Evolutionary conservation across 2,797 vertebrate species (phyloP).

Genomic region (Atherinosoma microstoma): DNA sequence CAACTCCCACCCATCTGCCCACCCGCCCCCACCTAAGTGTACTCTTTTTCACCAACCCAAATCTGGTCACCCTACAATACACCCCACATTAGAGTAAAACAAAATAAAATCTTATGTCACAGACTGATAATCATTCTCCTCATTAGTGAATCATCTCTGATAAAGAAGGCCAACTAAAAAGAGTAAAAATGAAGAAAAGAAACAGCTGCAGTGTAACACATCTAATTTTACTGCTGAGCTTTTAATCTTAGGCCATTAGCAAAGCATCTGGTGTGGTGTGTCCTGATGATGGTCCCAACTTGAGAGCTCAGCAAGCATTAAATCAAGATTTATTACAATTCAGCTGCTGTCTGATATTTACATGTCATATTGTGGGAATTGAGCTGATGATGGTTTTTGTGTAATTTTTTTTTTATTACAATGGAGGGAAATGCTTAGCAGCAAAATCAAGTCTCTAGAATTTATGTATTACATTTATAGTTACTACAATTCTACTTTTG

Average conservation of each 20-base stretch:
- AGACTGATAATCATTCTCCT: background rate
- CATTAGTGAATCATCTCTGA: background rate
- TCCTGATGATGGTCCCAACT: constrained; percentile 36
- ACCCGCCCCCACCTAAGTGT: no score
- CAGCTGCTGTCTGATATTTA: constrained; percentile 15
- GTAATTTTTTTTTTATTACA: background rate
- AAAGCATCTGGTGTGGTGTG: constrained; percentile 53
- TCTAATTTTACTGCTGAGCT: constrained; percentile 51
- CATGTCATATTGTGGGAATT: constrained; percentile 8
- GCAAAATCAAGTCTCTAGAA: no score
- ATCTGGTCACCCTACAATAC: no score
- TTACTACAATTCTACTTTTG: no score
- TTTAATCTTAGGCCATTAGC: constrained; percentile 62
- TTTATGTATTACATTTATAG: no score
- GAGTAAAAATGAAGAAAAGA: background rate
- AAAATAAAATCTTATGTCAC: background rate
- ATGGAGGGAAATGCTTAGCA: background rate
- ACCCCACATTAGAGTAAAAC: no score
- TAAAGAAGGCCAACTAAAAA: constrained; percentile 21
- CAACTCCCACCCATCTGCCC: no score
- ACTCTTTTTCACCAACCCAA: no score
- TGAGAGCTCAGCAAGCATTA: constrained; percentile 50
- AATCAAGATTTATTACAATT: constrained; percentile 54
- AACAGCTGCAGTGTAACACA: constrained; percentile 48
- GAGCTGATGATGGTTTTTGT: background rate